Evolutionary conservation across 1,140 invertebrate species (phyloP), one percentile per base, ranked within the genome.

Genomic region (Artemia franciscana): DNA sequence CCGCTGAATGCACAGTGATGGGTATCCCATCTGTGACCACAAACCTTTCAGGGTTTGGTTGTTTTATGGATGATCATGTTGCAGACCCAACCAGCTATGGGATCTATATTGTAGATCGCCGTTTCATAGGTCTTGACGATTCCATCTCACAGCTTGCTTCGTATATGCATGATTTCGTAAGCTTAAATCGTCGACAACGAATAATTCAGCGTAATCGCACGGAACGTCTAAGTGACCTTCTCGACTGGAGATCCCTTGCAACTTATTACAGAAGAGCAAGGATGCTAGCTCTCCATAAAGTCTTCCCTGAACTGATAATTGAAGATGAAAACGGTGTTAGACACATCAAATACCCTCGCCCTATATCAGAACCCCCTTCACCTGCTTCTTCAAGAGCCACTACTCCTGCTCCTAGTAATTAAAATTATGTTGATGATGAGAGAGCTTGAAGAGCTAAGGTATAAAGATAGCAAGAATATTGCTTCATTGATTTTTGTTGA

Each of bases 1-100:
- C 95, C 2, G 96, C 94, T 4, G 96, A 99, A 75, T 99, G 96
- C 70, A 99, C 96, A 0, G 93, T 99, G 5, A 98, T 98, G 94
- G 96, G 96, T 2, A 95, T 98, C 68, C 94, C 94, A 0, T 94
- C 88, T 68, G 82, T 98, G 60, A 94, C 93, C 0, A 98, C 95
- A 7, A 99, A 99, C 74, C 75, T 99, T 15, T 98, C 92, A 39
- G 88, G 91, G 27, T 99, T 99, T 74, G 96, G 96, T 23, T 98
- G 94, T 72, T 99, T 99, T 71, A 98, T 99, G 88, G 81, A 93
- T 69, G 91, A 98, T 68, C 91, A 98, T 70, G 88, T 99, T 62
- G 86, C 88, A 0, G 94, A 99, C 76, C 93, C 95, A 0, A 88
- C 90, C 80, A 93, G 89, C 9, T 99, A 99, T 72, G 95, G 96